Evolutionary conservation across 2,113 vertebrate genomes (phyloP), one percentile per base, ranked within the genome.

Genomic region (Perca flavescens): DNA sequence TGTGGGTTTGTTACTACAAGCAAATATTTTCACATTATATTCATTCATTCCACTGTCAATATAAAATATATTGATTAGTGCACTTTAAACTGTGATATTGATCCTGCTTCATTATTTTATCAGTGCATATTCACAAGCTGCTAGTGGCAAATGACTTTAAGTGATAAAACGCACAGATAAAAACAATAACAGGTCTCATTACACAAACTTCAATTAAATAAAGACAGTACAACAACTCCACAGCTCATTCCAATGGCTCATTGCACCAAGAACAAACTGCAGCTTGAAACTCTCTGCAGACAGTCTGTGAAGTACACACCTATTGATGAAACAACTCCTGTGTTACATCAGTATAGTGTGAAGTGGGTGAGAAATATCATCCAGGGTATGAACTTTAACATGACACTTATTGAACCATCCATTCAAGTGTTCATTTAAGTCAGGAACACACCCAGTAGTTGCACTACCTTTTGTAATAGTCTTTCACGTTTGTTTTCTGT

Each of bases 301-400:
- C 74, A 25, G 65, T 53, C 47, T 71, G 74, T 63, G 73, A 83
- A 74, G 76, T 81, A 74, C 73, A 85, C 88, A 86, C 77, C 77
- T 86, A 90, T 91, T 91, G 86, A 92, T 80, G 63, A 83, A 91
- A 91, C 88, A 90, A 61, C 76, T 82, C 77, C 58, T 63, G 66
- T 73, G 78, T 93, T 94, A 89, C 93, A 91, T 93, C 91, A 93
- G 73, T 62, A 52, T n/a, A 74, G 77, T 81, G 86, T 31, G 8
- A 92, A 87, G 83, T 80, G 80, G 78, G 56, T 84, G 84, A 88
- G 57, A 88, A 83, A 85, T 84, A 78, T 84, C 75, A 82, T 43
- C 65, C 76, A 62, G 68, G 66, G 85, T 70, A 82, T 85, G 58
- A 89, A 87, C 79, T 78, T 82, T 66, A 87, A 86, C 82, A 79